These are phyloP conservation scores for Anser cygnoides DNA, from an alignment of 2,113 vertebrate species.

Conservation along the genomic window DNA sequence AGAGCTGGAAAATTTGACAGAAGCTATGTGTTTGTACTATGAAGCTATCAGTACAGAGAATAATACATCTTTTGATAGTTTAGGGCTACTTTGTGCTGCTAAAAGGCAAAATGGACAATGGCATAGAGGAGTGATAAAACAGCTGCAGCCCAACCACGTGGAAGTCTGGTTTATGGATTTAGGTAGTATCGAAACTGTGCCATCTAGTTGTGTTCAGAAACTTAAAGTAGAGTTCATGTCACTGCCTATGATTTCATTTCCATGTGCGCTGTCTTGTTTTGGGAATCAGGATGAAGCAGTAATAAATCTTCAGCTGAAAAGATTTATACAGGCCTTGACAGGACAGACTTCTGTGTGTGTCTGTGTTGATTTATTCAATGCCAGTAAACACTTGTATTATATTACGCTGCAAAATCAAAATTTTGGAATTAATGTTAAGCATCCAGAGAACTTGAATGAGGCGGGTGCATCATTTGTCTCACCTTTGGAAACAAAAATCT, in stretches of 20 bases:
- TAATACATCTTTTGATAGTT: conserved; percentile 69
- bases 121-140: conserved; percentile 88
- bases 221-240: conserved; percentile 81
- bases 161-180: conserved; percentile 91
- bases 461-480: background rate
- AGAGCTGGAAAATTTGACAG: conserved; percentile 80
- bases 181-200: conserved; percentile 83
- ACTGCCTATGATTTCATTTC: conserved; percentile 84
- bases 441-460: background rate
- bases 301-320: conserved; percentile 75
- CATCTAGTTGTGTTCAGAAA: conserved; percentile 77
- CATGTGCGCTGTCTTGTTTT: conserved; percentile 81
- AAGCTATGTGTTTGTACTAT: conserved; percentile 76
- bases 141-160: conserved; percentile 79
- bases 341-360: conserved; percentile 72
- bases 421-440: background rate
- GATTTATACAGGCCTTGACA: conserved; percentile 82
- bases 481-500: background rate
- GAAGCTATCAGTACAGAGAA: conserved; percentile 63
- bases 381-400: conserved; percentile 76
- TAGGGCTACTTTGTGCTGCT: conserved; percentile 87
- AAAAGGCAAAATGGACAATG: conserved; percentile 86
- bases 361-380: conserved; percentile 72
- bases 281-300: conserved; percentile 54
- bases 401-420: conserved; percentile 74